Evolutionary conservation across 1,140 invertebrate species (phyloP).

Genomic region (Xylocopa sonorina): DNA sequence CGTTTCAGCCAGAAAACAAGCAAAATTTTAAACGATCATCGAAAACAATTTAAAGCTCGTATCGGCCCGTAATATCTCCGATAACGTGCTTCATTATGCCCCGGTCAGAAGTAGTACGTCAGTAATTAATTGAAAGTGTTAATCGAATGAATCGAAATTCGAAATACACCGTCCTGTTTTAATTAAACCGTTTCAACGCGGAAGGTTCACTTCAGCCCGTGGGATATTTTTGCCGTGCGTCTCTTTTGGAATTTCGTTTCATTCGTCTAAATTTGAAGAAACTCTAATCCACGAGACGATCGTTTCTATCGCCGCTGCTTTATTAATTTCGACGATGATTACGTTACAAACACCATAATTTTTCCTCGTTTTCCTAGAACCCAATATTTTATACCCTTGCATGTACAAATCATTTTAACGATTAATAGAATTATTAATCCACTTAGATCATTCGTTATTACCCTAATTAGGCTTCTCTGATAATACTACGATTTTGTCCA

Average conservation of each 20-base stretch:
- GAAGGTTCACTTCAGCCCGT: background rate
- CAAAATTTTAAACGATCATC: constrained; percentile 51
- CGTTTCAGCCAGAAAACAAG: constrained; percentile 29
- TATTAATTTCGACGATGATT: too few species aligned
- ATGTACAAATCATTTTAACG: too few species aligned
- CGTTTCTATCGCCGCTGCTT: background rate
- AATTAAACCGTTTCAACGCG: constrained; percentile 3
- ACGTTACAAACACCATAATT: too few species aligned
- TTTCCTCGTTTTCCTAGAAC: too few species aligned
- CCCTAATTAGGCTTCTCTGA: background rate
- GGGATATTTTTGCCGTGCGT: background rate
- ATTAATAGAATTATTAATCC: too few species aligned
- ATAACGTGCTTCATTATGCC: constrained; percentile 36
- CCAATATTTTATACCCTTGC: too few species aligned
- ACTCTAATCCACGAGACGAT: background rate
- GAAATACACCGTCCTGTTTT: constrained; percentile 24
- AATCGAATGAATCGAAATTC: constrained; percentile 42
- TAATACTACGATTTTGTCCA: background rate
- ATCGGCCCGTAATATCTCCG: constrained; percentile 39
- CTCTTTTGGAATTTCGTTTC: background rate
- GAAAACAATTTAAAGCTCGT: constrained; percentile 48
- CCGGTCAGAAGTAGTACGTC: constrained; percentile 38
- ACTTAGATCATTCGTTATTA: background rate
- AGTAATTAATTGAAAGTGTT: constrained; percentile 47
- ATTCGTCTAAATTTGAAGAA: too few species aligned